Evolutionary conservation across 1,140 invertebrate species (phyloP), one percentile per base, ranked within the genome.

Genomic region (Prorops nasuta): DNA sequence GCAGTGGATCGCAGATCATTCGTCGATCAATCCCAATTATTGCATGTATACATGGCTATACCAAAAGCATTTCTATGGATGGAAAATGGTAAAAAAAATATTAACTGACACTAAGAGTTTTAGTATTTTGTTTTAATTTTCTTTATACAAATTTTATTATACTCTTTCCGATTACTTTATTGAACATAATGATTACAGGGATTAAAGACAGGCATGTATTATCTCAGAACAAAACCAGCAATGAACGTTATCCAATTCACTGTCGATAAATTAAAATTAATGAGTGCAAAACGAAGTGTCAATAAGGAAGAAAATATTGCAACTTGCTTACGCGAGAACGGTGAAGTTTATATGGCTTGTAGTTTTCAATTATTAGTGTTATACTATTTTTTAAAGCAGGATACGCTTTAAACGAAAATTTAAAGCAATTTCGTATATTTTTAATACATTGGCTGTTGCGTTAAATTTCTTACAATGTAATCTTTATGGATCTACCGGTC

Each of bases 141-240:
- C 20, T 2, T 36, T 6, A 14, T 21, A 2, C n/a, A 43, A 43
- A 51, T 34, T 38, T 6, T 16, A 19, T 46, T 24, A n/a, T 31
- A n/a, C n/a, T n/a, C n/a, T n/a, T n/a, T n/a, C n/a, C n/a, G n/a
- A n/a, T n/a, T n/a, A n/a, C n/a, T n/a, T n/a, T n/a, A n/a, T n/a
- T n/a, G n/a, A n/a, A n/a, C n/a, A n/a, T n/a, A n/a, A n/a, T n/a
- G 9, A 62, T 67, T 71, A 22, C 54, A 90, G 87, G 91, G 97
- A 6, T 80, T 99, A 10, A 99, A 99, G 79, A 99, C 97, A 20
- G 97, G 97, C 28, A 98, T 99, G 95, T 99, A 99, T 75, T 99
- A 99, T 73, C 79, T 99, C 48, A 82, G 97, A 20, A 98, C 94
- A 0, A 98, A 97, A 65, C 93, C 97, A 8, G 96, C 96, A 3